phyloP scores from a whole-genome alignment of 2,113 vertebrate species.

The Ailuropoda melanoleuca region DNA sequence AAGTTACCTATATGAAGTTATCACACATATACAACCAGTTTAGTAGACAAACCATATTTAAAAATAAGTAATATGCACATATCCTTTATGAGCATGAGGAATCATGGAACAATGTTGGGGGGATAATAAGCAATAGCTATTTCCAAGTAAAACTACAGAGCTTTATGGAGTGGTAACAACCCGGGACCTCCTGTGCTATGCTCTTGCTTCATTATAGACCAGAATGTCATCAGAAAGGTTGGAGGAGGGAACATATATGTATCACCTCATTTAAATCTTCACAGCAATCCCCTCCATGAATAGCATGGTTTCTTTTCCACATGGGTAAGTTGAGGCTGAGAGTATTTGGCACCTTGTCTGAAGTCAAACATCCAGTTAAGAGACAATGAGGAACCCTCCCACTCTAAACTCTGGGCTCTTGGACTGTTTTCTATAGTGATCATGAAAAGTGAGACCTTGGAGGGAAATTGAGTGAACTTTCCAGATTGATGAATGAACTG shows the following conservation, averaged over 20 bases:
- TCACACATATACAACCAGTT: neutral
- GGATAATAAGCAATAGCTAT: neutral
- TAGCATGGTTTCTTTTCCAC: neutral
- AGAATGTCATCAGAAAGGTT: neutral
- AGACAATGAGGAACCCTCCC: neutral
- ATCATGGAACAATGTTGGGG: neutral
- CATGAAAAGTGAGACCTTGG: constrained; percentile 10
- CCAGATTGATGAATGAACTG: constrained; percentile 16
- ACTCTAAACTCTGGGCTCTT: neutral
- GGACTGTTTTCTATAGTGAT: neutral
- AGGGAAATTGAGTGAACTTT: neutral
- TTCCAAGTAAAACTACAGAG: neutral
- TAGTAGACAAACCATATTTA: neutral
- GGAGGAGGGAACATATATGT: neutral
- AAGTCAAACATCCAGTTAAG: neutral
- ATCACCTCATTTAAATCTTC: neutral
- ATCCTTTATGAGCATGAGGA: neutral
- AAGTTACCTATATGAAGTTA: too few species aligned
- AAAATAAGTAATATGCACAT: neutral
- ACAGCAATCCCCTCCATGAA: neutral
- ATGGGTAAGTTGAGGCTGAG: neutral
- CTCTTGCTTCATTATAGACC: neutral
- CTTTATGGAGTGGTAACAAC: neutral
- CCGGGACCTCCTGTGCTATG: neutral
- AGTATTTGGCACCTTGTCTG: neutral